These are phyloP conservation scores for Bombyx mandarina DNA, from an alignment of 1,140 invertebrate species.

Conservation along the genomic window DNA sequence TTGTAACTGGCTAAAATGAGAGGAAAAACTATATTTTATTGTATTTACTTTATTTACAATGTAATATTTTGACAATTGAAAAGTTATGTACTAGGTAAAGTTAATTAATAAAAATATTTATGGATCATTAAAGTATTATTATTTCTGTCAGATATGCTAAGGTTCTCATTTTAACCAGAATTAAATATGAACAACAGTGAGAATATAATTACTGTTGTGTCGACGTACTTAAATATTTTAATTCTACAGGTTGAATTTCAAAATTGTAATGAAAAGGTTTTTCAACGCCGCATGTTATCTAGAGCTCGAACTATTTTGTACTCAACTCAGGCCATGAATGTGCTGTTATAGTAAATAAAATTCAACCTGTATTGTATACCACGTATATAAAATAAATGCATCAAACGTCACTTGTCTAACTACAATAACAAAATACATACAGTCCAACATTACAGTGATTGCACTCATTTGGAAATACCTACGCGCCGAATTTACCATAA, in stretches of 20 bases:
- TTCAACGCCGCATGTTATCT: slow-evolving; percentile 3
- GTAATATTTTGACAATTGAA: too few relatives aligned
- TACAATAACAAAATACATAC: slow-evolving; percentile 44
- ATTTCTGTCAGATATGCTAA: too few relatives aligned
- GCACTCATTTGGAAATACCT: slow-evolving; percentile 47
- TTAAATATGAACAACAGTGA: slow-evolving; percentile 4
- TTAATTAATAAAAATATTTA: too few relatives aligned
- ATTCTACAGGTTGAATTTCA: too few relatives aligned
- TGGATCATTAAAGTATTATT: too few relatives aligned
- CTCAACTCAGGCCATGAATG: not conserved
- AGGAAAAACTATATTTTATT: slow-evolving; percentile 6
- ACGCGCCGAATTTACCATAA: slow-evolving; percentile 47
- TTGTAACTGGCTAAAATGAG: slow-evolving; percentile 25
- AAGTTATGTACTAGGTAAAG: too few relatives aligned
- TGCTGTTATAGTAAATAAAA: slow-evolving; percentile 27
- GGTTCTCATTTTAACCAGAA: slow-evolving; percentile 43
- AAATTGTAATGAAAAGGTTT: not conserved
- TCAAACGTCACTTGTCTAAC: slow-evolving; percentile 55
- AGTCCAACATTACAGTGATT: slow-evolving; percentile 43
- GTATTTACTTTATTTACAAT: too few relatives aligned
- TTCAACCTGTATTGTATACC: slow-evolving; percentile 28
- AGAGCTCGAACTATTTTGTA: not conserved
- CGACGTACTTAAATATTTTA: not conserved
- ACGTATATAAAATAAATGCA: slow-evolving; percentile 61
- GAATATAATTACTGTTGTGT: not conserved